A percentile compares a stretch with the other conserved stretches of the same genome.
Evolutionary conservation across 2,113 vertebrate species (phyloP).

Genomic region (Taurulus bubalis): DNA sequence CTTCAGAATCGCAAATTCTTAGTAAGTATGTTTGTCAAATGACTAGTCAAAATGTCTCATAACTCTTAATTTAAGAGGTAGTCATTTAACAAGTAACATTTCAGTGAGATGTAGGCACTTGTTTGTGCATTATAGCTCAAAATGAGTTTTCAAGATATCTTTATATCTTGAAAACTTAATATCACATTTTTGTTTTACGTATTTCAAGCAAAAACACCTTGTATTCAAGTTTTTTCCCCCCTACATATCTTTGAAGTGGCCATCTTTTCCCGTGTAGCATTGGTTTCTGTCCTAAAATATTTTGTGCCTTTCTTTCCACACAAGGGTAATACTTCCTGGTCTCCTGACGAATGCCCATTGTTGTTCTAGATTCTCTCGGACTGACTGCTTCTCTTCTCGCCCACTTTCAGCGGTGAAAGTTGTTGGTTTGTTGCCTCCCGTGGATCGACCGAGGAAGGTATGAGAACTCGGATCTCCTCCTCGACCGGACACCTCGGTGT

Average conservation of each 20-base stretch:
- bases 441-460: slow-evolving; percentile 52
- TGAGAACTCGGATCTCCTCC: slow-evolving; percentile 55
- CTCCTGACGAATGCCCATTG: neutral
- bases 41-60: too few species aligned
- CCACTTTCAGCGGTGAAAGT: slow-evolving; percentile 11
- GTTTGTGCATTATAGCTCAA: neutral
- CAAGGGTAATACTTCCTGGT: neutral
- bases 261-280: too few species aligned
- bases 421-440: slow-evolving; percentile 83
- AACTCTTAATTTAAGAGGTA: too few species aligned
- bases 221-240: too few species aligned
- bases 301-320: neutral
- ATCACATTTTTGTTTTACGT: neutral
- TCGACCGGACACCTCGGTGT: slow-evolving; percentile 15
- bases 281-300: neutral
- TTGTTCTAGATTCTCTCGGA: neutral
- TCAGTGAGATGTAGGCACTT: too few species aligned
- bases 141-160: neutral
- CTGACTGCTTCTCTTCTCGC: slow-evolving; percentile 17
- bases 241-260: too few species aligned
- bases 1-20: too few species aligned
- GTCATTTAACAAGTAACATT: too few species aligned
- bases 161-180: neutral
- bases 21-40: too few species aligned
- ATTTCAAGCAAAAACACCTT: neutral